phyloP scores from a whole-genome alignment of 2,888 invertebrate genomes.

The Drosophila atroscutellata region DNA sequence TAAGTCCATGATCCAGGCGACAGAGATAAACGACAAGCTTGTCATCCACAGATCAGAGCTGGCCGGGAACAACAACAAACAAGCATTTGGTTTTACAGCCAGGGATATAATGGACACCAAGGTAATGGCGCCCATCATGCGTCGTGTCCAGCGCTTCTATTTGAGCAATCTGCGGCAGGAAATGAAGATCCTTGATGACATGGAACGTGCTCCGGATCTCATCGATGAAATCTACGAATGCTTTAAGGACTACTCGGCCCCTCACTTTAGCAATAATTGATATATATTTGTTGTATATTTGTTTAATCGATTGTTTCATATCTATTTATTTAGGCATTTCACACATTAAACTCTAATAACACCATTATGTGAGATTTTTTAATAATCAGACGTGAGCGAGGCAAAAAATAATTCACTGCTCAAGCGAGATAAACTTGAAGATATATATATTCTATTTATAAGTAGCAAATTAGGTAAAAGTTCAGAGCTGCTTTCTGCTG shows the following conservation, averaged over 20 bases:
- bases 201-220: background rate
- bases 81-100: background rate
- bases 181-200: background rate
- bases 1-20: background rate
- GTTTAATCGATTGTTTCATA: background rate
- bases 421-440: background rate
- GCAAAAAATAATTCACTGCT: background rate
- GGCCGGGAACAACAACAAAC: background rate
- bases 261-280: background rate
- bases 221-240: conserved; percentile 1
- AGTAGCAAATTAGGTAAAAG: background rate
- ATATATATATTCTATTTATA: background rate
- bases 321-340: background rate
- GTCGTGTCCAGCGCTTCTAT: background rate
- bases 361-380: background rate
- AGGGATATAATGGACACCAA: background rate
- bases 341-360: background rate
- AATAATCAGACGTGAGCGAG: background rate
- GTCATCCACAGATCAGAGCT: background rate
- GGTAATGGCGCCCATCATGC: background rate
- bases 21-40: background rate
- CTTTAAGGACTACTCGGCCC: background rate
- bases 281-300: background rate
- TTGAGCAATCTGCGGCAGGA: background rate
- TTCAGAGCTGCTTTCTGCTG: background rate